Base-by-base conservation (phyloP, 2,113 vertebrate genomes). In the Cyphomyrus plagiostoma region DNA sequence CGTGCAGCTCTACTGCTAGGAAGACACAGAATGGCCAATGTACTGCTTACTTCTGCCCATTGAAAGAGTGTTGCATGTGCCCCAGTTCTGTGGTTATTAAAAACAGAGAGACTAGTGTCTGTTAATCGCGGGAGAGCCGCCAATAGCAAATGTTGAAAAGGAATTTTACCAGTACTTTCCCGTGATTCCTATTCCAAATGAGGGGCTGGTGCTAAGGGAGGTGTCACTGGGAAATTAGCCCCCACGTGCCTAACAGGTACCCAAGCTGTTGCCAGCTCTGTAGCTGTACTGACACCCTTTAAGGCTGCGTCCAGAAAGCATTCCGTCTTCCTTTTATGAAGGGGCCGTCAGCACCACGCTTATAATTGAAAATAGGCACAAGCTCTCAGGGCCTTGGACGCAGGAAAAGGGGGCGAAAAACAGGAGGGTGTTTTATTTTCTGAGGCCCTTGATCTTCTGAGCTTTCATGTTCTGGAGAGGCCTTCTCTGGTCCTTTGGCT, bases 381-480 rank as follows among this genome's bases (percentile, higher is more conserved):
- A 46, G 26, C 45, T 87, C 58, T 53, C 4, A 8, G 87, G 0
- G 0, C 45, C 2, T 2, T 84, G 66, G 85, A 50, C 30, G 10
- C 17, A 87, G 5, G 17, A 6, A 19, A 45, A 87, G 30, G 21
- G 19, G 21, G 46, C 26, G 23, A 77, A 80, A 53, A 48, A 74
- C 84, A 77, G 49, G 62, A 86, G 3, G 39, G 80, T 89, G 89
- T 70, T 89, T 89, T 89, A 89, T 66, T 86, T 86, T 89, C 19
- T 35, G 15, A 10, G 77, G 21, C 21, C 84, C 66, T 90, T 90
- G 66, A 87, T 90, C 85, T 87, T 77, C 23, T 9, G 48, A 15
- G 48, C 89, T 90, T 90, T 90, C 85, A 90, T 90, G 89, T 90
- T 45, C 26, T 49, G 84, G 46, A 90, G 89, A 90, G 66, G 42